Percentiles rank a stretch among this genome's conserved stretches.
These are phyloP conservation scores for Macrochelys suwanniensis DNA, from an alignment of 2,797 vertebrate species.

Conservation along the genomic window DNA sequence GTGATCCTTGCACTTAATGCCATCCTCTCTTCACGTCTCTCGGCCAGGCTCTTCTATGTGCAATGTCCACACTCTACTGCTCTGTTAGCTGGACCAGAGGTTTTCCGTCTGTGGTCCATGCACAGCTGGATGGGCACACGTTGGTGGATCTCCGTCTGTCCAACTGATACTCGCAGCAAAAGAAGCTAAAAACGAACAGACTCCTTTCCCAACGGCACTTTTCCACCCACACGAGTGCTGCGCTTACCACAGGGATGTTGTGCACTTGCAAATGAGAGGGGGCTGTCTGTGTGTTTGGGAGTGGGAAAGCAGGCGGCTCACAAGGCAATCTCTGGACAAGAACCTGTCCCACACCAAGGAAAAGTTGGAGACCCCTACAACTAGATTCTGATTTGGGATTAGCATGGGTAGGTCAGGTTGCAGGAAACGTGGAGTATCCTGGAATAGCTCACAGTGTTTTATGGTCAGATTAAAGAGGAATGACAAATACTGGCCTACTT, in stretches of 20 bases:
- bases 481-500: constrained; percentile 23
- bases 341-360: background rate
- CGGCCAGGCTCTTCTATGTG: background rate
- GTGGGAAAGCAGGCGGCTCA: background rate
- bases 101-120: background rate
- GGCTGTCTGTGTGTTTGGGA: background rate
- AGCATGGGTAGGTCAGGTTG: background rate
- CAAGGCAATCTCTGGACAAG: background rate
- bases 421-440: background rate
- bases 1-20: background rate
- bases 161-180: background rate
- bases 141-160: background rate
- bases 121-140: fast-evolving
- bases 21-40: fast-evolving
- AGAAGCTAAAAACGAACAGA: background rate
- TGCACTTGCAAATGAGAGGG: background rate
- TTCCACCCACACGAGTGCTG: no score
- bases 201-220: fast-evolving
- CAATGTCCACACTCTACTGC: background rate
- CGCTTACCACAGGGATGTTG: no score
- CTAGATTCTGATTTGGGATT: fast-evolving
- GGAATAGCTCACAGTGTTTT: background rate
- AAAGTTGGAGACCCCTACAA: background rate
- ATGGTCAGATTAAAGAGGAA: constrained; percentile 15
- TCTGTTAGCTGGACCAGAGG: background rate